Evolutionary conservation across 1,140 invertebrate species (phyloP).

Genomic region (Brachionus koreanus): DNA sequence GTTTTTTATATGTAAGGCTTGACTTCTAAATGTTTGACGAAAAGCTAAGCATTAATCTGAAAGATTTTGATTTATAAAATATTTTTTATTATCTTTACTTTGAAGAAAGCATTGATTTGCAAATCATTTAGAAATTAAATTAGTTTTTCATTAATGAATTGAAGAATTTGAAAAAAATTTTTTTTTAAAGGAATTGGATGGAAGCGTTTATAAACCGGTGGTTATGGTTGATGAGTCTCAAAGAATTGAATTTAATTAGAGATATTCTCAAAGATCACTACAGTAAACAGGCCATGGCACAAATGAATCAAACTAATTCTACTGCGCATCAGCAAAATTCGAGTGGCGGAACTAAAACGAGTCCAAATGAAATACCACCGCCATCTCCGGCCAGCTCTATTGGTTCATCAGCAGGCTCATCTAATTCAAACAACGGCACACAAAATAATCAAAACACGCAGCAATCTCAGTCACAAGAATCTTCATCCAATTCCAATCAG

Average conservation of each 20-base stretch:
- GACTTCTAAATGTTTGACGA: too few relatives aligned
- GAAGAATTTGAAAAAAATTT: too few relatives aligned
- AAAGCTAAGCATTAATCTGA: too few relatives aligned
- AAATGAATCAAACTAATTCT: neutral
- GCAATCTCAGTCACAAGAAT: conserved; percentile 32
- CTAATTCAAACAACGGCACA: conserved; percentile 15
- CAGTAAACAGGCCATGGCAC: neutral
- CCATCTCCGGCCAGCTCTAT: conserved; percentile 23
- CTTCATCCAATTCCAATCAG: neutral
- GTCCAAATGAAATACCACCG: conserved; percentile 42
- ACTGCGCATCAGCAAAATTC: neutral
- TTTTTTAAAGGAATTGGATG: conserved; percentile 19
- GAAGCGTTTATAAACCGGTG: conserved; percentile 43
- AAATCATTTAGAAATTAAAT: too few relatives aligned
- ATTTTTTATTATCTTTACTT: too few relatives aligned
- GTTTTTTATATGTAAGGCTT: too few relatives aligned
- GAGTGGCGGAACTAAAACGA: neutral
- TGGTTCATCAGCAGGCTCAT: neutral
- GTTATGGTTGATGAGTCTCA: conserved; percentile 43
- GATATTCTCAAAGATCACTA: conserved; percentile 14
- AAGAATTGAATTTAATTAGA: conserved; percentile 31
- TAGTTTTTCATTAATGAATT: too few relatives aligned
- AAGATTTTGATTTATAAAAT: too few relatives aligned
- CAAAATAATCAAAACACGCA: neutral
- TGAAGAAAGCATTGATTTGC: too few relatives aligned